phyloP scores from a whole-genome alignment of 2,888 invertebrate genomes.

The Pterobdella sp. region DNA sequence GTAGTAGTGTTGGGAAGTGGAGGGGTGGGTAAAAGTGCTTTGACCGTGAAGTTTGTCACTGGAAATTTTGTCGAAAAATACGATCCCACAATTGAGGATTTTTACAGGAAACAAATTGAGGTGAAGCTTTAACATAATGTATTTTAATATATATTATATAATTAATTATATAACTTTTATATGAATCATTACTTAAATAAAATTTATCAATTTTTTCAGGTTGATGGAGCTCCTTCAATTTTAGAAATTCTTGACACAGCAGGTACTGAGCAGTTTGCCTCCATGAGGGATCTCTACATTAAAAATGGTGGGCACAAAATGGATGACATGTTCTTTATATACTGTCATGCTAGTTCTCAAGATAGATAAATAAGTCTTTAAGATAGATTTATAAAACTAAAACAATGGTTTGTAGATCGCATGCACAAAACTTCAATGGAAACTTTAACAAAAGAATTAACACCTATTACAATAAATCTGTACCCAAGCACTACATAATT shows the following conservation, averaged over 20 bases:
- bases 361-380: too few relatives aligned
- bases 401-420: too few relatives aligned
- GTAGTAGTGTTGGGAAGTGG: conserved; percentile 61
- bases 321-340: background rate
- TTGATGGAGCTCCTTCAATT: conserved; percentile 95
- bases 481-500: background rate
- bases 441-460: too few relatives aligned
- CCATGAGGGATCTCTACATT: conserved; percentile 98
- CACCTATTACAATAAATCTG: too few relatives aligned
- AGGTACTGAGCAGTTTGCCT: conserved; percentile 97
- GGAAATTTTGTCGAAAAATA: conserved; percentile 32
- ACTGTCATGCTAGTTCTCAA: too few relatives aligned
- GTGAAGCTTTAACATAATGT: too few relatives aligned
- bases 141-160: too few relatives aligned
- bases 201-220: too few relatives aligned
- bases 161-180: background rate
- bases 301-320: conserved; percentile 68
- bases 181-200: too few relatives aligned
- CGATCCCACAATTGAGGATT: conserved; percentile 36
- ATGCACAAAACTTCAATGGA: too few relatives aligned
- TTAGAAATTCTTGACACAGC: conserved; percentile 98
- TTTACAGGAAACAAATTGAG: conserved; percentile 34
- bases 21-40: conserved; percentile 34
- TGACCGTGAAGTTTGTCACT: conserved; percentile 31
- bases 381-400: too few relatives aligned